Evolutionary conservation across 2,888 invertebrate species (phyloP), one percentile per base, ranked within the genome.

Genomic region (Lycocerus yunnanus): DNA sequence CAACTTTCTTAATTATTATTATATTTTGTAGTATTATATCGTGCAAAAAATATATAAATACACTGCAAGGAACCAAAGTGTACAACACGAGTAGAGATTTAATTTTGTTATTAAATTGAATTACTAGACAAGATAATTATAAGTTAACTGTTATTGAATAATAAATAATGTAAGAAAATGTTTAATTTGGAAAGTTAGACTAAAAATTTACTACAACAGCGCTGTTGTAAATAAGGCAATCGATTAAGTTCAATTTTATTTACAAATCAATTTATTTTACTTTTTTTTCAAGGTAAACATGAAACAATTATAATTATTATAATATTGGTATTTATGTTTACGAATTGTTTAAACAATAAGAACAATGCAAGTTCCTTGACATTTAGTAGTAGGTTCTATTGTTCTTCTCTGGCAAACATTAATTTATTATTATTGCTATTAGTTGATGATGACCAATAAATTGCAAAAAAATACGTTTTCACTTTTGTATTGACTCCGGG

Each of bases 351-450:
- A 63, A 63, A 63, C 61, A 63, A 63, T 63, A 63, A 20, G 61
- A 63, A 63, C 61, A 63, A 63, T 63, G 20, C 43, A 63, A 63
- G 20, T 63, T 63, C 61, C 61, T 63, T 63, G 61, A 63, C 61
- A 63, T 63, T 63, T 63, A 16, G 13, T 14, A n/a, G 13, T n/a
- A n/a, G n/a, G 43, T 43, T 43, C 43, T 43, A 43, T 43, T 43
- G 43, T 43, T 43, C 43, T 43, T 43, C 43, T 43, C 43, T 43
- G 43, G 43, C n/a, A 43, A 43, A 43, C 43, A 43, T 43, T 43
- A 43, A 43, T 43, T 43, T 43, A 43, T 43, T 43, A 43, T 43
- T 43, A 43, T 43, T 43, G 43, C n/a, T 1, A n/a, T n/a, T n/a
- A 5, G 43, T 43, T 43, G 43, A n/a, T 43, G 43, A 43, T 43